phyloP scores from a whole-genome alignment of 1,140 invertebrate genomes.

The Plodia interpunctella region DNA sequence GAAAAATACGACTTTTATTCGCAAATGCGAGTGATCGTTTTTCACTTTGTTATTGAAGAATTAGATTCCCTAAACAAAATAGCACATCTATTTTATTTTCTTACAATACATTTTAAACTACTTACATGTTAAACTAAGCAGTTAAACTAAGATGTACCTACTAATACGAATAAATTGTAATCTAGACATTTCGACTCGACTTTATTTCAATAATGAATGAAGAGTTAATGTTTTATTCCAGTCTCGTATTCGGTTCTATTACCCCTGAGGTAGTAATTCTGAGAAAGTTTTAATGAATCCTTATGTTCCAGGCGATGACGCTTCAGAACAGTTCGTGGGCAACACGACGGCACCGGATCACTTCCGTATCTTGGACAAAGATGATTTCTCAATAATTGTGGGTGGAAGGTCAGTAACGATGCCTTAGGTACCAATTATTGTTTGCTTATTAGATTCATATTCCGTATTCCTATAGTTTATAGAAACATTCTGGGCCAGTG shows the following conservation, averaged over 20 bases:
- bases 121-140: too few species aligned
- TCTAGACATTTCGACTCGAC: too few species aligned
- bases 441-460: too few species aligned
- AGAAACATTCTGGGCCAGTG: too few species aligned
- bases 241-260: slow-evolving; percentile 9
- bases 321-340: slow-evolving; percentile 67
- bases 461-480: too few species aligned
- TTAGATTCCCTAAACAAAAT: too few species aligned
- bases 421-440: not conserved
- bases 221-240: not conserved
- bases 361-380: slow-evolving; percentile 72
- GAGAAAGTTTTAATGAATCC: slow-evolving; percentile 28
- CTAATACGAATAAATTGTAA: too few species aligned
- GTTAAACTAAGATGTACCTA: too few species aligned
- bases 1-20: not conserved
- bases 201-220: not conserved
- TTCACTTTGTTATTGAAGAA: too few species aligned
- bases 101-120: too few species aligned
- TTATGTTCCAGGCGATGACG: slow-evolving; percentile 71
- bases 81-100: too few species aligned
- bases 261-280: slow-evolving; percentile 14
- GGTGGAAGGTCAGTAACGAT: slow-evolving; percentile 60
- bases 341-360: slow-evolving; percentile 67
- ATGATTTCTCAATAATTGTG: slow-evolving; percentile 71
- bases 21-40: not conserved